Evolutionary conservation across 2,888 invertebrate genomes (phyloP).

Genomic region (Ichneumoninae sp.): DNA sequence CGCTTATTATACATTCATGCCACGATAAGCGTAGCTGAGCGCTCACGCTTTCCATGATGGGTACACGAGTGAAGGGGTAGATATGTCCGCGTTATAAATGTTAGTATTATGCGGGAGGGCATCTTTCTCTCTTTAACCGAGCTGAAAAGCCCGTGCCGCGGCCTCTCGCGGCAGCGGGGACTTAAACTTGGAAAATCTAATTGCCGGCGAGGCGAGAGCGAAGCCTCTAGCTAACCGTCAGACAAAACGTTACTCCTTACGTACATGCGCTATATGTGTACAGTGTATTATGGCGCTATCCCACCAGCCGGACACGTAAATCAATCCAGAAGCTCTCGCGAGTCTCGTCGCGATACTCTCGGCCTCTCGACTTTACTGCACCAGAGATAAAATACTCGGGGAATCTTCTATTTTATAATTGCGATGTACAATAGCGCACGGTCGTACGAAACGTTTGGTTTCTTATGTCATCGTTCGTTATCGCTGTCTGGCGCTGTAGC

Average conservation of each 20-base stretch:
- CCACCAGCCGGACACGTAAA: conserved; percentile 58
- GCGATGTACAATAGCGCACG: conserved; percentile 13
- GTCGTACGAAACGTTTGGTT: conserved; percentile 1
- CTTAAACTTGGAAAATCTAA: conserved; percentile 63
- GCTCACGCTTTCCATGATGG: conserved; percentile 76
- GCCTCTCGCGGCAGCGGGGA: conserved; percentile 49
- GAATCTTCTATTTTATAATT: conserved; percentile 28
- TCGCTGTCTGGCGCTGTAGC: neutral
- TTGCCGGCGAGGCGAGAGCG: conserved; percentile 52
- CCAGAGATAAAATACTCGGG: conserved; percentile 32
- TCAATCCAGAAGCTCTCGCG: conserved; percentile 56
- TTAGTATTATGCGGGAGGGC: conserved; percentile 82
- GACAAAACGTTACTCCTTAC: conserved; percentile 31
- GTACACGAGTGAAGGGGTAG: conserved; percentile 82
- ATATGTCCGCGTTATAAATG: conserved; percentile 84
- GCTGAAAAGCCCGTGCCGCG: conserved; percentile 48
- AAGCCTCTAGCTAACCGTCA: conserved; percentile 41
- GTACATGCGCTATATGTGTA: neutral
- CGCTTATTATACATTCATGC: conserved; percentile 83
- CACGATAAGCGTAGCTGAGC: conserved; percentile 67
- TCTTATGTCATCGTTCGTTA: neutral
- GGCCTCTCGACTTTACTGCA: conserved; percentile 27
- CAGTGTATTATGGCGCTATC: conserved; percentile 52
- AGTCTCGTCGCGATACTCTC: conserved; percentile 53
- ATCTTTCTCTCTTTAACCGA: conserved; percentile 72